Conservation (phyloP, 2,113 vertebrate genomes). For the Machaerirhynchus nigripectus region DNA sequence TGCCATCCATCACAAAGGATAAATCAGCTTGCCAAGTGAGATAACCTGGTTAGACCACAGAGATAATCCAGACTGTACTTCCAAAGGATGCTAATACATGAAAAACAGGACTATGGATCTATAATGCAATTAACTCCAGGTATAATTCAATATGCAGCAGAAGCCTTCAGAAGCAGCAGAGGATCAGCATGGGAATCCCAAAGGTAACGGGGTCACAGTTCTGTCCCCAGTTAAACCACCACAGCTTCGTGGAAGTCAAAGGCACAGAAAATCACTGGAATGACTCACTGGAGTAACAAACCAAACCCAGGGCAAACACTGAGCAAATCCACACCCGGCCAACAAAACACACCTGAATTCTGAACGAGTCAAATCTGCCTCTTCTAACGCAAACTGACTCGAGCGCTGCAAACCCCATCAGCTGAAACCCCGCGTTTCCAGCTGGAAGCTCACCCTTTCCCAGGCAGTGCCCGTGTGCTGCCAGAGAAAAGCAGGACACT, state of each 20-base stretch:
- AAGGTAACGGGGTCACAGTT: not conserved
- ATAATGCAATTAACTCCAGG: constrained; percentile 40
- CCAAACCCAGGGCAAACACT: not conserved
- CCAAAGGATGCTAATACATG: constrained; percentile 48
- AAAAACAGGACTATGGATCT: constrained; percentile 6
- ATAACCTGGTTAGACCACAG: not conserved
- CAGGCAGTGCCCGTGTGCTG: not conserved
- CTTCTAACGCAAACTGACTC: not conserved
- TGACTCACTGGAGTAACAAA: not conserved
- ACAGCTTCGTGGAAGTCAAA: not conserved
- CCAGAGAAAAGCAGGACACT: not conserved
- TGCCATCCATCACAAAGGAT: not conserved
- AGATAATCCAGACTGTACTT: not conserved
- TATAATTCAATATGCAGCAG: constrained; percentile 51
- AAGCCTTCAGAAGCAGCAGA: not conserved
- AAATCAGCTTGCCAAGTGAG: not conserved
- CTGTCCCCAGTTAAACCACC: not conserved
- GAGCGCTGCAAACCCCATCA: not conserved
- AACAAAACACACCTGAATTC: not conserved
- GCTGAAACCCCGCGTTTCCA: not conserved
- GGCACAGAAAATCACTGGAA: not conserved
- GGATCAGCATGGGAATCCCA: not conserved
- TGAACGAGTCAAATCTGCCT: not conserved
- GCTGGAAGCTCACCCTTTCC: not conserved
- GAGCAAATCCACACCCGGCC: not conserved